phyloP scores from a whole-genome alignment of 2,797 vertebrate species.

The Oophaga sylvatica region DNA sequence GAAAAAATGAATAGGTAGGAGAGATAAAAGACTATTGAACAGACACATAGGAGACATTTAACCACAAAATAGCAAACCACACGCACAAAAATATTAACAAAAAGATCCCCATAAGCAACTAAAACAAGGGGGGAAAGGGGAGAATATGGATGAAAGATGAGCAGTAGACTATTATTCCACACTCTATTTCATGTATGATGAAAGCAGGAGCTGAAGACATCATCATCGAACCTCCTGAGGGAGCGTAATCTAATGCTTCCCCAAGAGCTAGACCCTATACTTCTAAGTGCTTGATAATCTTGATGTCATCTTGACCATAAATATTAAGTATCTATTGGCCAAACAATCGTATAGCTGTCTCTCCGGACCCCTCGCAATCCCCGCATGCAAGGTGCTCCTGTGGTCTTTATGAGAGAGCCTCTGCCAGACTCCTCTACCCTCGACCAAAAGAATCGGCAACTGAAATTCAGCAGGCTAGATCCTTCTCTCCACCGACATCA shows the following conservation, averaged over 20 bases:
- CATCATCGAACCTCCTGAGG: not conserved
- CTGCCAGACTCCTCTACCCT: too few relatives aligned
- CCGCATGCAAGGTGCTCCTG: too few relatives aligned
- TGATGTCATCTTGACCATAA: not conserved
- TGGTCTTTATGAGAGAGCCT: too few relatives aligned
- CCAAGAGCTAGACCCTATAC: not conserved
- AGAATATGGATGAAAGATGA: constrained; percentile 11
- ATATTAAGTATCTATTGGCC: too few relatives aligned
- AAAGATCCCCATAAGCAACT: constrained; percentile 13
- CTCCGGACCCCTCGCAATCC: too few relatives aligned
- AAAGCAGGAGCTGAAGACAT: not conserved
- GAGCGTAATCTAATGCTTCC: not conserved
- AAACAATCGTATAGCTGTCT: too few relatives aligned
- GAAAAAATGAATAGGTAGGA: constrained; percentile 56
- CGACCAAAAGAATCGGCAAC: too few relatives aligned
- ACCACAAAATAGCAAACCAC: constrained; percentile 57
- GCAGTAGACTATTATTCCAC: not conserved
- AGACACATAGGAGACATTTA: constrained; percentile 54
- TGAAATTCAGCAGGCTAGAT: too few relatives aligned
- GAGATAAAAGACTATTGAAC: constrained; percentile 56
- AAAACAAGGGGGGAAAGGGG: not conserved
- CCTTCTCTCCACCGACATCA: too few relatives aligned
- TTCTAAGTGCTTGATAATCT: not conserved
- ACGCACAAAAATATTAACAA: constrained; percentile 43
- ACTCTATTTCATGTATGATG: not conserved